A percentile compares a stretch with the other conserved stretches of the same genome.
phyloP scores from a whole-genome alignment of 1,140 invertebrate species.

The Arctopsyche grandis region DNA sequence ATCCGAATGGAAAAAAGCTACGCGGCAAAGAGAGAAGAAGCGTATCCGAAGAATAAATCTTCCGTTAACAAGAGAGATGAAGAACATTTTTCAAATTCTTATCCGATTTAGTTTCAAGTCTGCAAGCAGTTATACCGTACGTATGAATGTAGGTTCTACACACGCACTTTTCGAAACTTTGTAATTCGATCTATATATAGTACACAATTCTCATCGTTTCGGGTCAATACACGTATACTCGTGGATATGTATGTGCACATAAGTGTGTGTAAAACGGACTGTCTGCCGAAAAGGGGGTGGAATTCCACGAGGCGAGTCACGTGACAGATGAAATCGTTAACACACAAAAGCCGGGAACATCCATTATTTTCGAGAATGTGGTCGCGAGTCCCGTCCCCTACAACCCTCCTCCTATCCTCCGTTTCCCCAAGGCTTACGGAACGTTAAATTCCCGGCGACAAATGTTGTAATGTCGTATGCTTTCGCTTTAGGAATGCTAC shows the following conservation, averaged over 20 bases:
- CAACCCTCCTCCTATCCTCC: too few relatives aligned
- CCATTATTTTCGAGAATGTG: constrained; percentile 38
- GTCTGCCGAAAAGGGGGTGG: background rate
- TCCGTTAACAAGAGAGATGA: constrained; percentile 50
- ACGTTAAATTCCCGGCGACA: constrained; percentile 23
- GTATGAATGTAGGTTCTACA: background rate
- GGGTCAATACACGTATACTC: too few relatives aligned
- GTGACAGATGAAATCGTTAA: constrained; percentile 44
- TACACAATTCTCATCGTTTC: too few relatives aligned
- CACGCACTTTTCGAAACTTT: background rate
- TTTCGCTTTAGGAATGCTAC: constrained; percentile 13
- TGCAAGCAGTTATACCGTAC: constrained; percentile 34
- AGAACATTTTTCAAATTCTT: constrained; percentile 55
- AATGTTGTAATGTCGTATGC: constrained; percentile 18
- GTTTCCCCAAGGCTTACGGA: background rate
- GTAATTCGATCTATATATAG: too few relatives aligned
- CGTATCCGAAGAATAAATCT: constrained; percentile 51
- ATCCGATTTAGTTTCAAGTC: constrained; percentile 52
- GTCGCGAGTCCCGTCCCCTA: background rate
- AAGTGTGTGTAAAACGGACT: background rate
- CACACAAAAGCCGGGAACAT: constrained; percentile 26
- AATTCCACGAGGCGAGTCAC: constrained; percentile 28
- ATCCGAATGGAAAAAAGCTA: constrained; percentile 16
- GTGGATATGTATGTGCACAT: too few relatives aligned
- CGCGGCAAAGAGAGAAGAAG: constrained; percentile 34